Evolutionary conservation across 2,113 vertebrate species (phyloP), one percentile per base, ranked within the genome.

Genomic region (Callionymus lyra): DNA sequence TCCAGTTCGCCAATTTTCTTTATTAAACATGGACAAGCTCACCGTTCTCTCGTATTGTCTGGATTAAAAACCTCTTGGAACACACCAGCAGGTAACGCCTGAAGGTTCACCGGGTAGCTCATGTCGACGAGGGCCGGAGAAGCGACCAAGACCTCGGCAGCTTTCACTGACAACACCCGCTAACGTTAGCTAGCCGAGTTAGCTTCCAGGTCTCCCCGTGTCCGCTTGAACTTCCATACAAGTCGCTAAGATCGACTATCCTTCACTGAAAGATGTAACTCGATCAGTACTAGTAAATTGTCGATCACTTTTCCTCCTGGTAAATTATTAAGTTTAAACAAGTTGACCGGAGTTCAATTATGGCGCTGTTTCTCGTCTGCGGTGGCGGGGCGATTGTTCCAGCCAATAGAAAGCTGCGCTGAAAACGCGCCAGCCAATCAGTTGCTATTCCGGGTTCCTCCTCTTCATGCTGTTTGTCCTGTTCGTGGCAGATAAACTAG

Each of bases 281-380:
- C 6, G 1, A 16, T 4, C 21, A 14, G 14, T 38, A 38, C 6
- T 10, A 10, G 12, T 4, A 38, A n/a, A 13, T 16, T 15, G 16
- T 6, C 13, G 6, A 15, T 12, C 36, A 6, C 13, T 38, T 12
- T 1, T 6, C 15, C 36, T 8, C 12, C 10, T 10, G 9, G 6
- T n/a, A 1, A 6, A 36, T 13, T 36, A 2, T 14, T 14, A 15
- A 15, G 17, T 6, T 36, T 11, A 1, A 18, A 16, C 31, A 35
- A 19, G 14, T 13, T 35, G 2, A 2, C 4, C 11, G 16, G 12
- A 2, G 31, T 68, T 79, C 34, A 12, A 70, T 67, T 53, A 45
- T 81, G 77, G 82, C 85, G 84, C 84, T 75, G 79, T 80, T 84
- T 82, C 53, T 17, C 33, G 8, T 17, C 50, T 48, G 21, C 38